These are phyloP conservation scores for Cryptotis parvus DNA, from an alignment of 2,113 vertebrate species.

Conservation along the genomic window DNA sequence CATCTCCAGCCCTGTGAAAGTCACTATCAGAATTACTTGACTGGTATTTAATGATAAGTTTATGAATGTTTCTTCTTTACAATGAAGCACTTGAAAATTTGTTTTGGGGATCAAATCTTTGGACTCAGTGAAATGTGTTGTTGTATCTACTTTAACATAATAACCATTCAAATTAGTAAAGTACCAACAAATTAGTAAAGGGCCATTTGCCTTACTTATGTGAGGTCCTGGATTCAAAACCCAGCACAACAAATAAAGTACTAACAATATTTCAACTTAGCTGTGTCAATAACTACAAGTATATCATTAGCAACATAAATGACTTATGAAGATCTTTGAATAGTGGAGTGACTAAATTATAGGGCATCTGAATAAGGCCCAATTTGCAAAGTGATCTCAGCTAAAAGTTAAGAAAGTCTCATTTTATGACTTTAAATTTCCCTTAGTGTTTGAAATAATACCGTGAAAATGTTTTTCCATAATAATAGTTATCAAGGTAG, in stretches of 20 bases:
- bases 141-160: neutral
- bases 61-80: neutral
- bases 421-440: neutral
- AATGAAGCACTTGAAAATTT: neutral
- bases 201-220: no score
- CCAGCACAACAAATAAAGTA: neutral
- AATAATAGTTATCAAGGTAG: neutral
- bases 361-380: neutral
- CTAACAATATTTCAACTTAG: neutral
- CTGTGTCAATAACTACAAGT: neutral
- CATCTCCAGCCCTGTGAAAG: neutral
- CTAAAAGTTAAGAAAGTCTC: neutral
- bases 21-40: neutral
- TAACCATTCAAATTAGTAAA: constrained; percentile 20
- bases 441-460: neutral
- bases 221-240: no score
- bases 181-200: neutral
- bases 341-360: neutral
- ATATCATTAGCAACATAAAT: neutral
- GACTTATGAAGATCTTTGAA: neutral
- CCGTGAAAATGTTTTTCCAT: neutral
- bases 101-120: neutral
- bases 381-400: neutral
- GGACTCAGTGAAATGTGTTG: neutral
- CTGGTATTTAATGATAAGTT: neutral